Evolutionary conservation across 2,113 vertebrate species (phyloP), one percentile per base, ranked within the genome.

Genomic region (Crotophaga sulcirostris): DNA sequence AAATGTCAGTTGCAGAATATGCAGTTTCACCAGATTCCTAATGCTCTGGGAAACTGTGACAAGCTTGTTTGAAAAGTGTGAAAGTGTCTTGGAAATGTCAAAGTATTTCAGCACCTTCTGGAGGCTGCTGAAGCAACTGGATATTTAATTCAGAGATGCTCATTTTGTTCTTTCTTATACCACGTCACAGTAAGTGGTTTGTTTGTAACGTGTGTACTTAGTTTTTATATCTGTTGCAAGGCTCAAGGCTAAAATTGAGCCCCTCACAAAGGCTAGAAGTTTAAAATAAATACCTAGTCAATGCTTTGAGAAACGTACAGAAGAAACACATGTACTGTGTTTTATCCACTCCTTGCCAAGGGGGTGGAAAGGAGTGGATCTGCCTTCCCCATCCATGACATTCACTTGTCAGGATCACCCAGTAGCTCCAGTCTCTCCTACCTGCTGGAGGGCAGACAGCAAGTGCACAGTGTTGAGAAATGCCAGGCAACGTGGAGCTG

Each of bases 41-140:
- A 54, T 54, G 83, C 94, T 84, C 96, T 23, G 72, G 59, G 83
- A 95, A 96, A 93, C 72, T 90, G 94, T 68, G 96, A 95, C 66
- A 25, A 96, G 95, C 91, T 97, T 97, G 93, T 96, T 96, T 96
- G 96, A 96, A 95, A 97, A 95, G 96, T 59, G 96, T 94, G 96
- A 97, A 97, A 96, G 93, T 87, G 96, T 8, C 93, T 97, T 95
- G 95, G 95, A 97, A 92, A 97, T 96, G 96, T 94, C 96, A 97
- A 94, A 89, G 94, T 87, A 93, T 96, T 96, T 97, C 96, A 95
- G 73, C 96, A 97, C 96, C 95, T 96, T 96, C 87, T 97, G 95
- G 94, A 94, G 94, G 88, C 89, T 97, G 93, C 86, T 73, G 66
- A 95, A 82, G 91, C 66, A 68, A 91, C 72, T 81, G 93, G 93